A percentile compares a stretch with the other conserved stretches of the same genome.
These are phyloP conservation scores for Cryptocheilus praepositus DNA, from an alignment of 2,888 invertebrate genomes.

Conservation along the genomic window DNA sequence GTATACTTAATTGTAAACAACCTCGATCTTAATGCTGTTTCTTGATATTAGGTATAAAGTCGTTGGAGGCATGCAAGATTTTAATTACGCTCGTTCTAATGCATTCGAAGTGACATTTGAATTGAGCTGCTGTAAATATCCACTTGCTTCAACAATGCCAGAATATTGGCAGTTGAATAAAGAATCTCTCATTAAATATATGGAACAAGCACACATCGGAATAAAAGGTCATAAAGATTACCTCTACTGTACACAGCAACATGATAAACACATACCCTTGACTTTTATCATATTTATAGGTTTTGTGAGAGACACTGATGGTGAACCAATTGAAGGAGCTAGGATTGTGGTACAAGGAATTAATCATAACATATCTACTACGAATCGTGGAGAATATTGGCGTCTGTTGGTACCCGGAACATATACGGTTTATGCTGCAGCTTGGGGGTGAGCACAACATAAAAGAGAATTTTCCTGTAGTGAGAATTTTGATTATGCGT, in stretches of 20 bases:
- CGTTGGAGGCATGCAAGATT: conserved; percentile 97
- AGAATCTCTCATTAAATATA: conserved; percentile 87
- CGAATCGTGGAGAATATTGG: conserved; percentile 94
- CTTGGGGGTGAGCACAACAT: conserved; percentile 80
- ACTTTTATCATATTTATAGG: conserved; percentile 73
- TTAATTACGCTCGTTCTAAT: conserved; percentile 96
- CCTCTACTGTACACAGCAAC: conserved; percentile 13
- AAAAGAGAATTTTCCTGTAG: too few species aligned
- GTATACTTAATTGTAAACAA: neutral
- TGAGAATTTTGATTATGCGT: conserved; percentile 3
- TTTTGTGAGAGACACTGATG: conserved; percentile 80
- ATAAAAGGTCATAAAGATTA: conserved; percentile 76
- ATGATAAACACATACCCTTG: conserved; percentile 26
- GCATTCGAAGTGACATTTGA: conserved; percentile 98
- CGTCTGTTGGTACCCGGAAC: conserved; percentile 91
- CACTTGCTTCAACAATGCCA: conserved; percentile 82
- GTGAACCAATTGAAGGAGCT: conserved; percentile 83
- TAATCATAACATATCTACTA: conserved; percentile 86
- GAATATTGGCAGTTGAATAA: conserved; percentile 91
- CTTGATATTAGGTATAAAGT: conserved; percentile 67
- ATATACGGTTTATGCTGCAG: conserved; percentile 85
- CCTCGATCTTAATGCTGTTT: neutral
- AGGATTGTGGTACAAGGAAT: conserved; percentile 86
- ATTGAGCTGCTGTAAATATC: conserved; percentile 96
- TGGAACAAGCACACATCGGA: conserved; percentile 88